phyloP scores from a whole-genome alignment of 1,140 invertebrate species.

The Gonioctena quinquepunctata region DNA sequence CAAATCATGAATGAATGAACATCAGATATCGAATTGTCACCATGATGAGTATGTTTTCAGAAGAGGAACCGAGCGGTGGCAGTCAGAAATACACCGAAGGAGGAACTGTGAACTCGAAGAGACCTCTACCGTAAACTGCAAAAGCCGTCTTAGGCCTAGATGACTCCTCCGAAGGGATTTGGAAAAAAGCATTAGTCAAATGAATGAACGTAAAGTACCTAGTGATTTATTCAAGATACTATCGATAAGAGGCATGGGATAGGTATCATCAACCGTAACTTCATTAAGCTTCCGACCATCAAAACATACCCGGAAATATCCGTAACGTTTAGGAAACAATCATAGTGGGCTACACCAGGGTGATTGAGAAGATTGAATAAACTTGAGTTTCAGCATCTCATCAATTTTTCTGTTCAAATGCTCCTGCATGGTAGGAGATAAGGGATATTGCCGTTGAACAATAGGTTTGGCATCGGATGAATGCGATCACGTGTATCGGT shows the following conservation, averaged over 20 bases:
- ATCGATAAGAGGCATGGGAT: conserved; percentile 27
- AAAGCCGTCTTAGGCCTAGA: conserved; percentile 35
- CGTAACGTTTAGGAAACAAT: conserved; percentile 17
- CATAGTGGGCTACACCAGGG: conserved; percentile 5
- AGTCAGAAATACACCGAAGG: no score
- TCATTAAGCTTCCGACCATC: conserved; percentile 44
- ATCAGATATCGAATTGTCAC: no score
- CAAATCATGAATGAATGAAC: no score
- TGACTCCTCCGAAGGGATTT: conserved; percentile 27
- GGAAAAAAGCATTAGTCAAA: conserved; percentile 23
- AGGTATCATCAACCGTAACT: conserved; percentile 36
- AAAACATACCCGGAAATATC: conserved; percentile 37
- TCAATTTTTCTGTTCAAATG: conserved; percentile 10
- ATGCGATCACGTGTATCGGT: neutral
- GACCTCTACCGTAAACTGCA: conserved; percentile 23
- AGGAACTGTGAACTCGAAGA: conserved; percentile 44
- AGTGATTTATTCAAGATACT: conserved; percentile 40
- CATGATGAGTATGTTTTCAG: no score
- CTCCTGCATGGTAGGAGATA: neutral
- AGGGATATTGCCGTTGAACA: conserved; percentile 7
- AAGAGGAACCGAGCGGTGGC: no score
- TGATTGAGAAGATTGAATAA: neutral
- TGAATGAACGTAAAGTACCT: conserved; percentile 38
- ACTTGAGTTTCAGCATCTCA: neutral
- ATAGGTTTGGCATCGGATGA: conserved; percentile 6